phyloP scores from a whole-genome alignment of 2,113 vertebrate genomes.

The Haemorhous mexicanus region DNA sequence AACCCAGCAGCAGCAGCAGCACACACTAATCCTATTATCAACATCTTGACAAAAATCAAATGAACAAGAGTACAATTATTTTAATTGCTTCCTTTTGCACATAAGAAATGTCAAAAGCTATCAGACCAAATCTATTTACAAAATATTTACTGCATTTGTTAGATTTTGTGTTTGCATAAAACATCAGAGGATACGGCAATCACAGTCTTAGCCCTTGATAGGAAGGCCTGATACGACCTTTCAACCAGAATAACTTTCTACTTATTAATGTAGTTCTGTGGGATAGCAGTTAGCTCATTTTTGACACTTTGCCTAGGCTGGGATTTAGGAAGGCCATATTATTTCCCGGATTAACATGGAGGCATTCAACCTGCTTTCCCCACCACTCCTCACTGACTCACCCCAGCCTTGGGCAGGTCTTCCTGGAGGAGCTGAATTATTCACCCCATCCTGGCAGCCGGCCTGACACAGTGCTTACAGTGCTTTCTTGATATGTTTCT shows the following conservation, averaged over 20 bases:
- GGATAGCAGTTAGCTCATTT: not conserved
- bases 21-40: constrained; percentile 42
- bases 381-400: accelerated
- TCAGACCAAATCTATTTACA: constrained; percentile 35
- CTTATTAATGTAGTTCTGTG: not conserved
- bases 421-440: not conserved
- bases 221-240: not conserved
- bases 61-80: constrained; percentile 38
- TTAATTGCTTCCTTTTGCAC: constrained; percentile 57
- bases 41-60: constrained; percentile 53
- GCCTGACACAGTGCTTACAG: not conserved
- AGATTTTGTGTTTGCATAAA: not conserved
- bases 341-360: not conserved
- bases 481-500: not conserved
- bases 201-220: not conserved
- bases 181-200: not conserved
- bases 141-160: constrained; percentile 25
- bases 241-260: not conserved
- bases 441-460: not conserved
- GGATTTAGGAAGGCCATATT: not conserved
- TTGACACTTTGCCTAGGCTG: not conserved
- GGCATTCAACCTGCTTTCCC: not conserved
- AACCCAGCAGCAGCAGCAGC: not conserved
- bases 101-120: constrained; percentile 10
- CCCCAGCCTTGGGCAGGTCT: not conserved